phyloP scores from a whole-genome alignment of 2,113 vertebrate species.

The Otus sunia region DNA sequence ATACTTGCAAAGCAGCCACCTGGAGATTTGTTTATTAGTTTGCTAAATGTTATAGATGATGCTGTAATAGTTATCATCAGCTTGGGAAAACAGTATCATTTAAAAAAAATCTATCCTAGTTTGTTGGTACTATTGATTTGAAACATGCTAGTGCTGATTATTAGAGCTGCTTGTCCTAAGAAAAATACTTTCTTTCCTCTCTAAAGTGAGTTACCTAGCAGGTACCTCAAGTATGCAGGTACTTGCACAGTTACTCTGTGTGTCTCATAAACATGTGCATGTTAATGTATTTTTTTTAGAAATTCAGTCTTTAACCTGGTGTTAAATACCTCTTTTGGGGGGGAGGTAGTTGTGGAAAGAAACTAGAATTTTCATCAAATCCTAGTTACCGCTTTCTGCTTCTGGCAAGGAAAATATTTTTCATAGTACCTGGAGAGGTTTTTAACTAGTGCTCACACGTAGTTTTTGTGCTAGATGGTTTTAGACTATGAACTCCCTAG shows the following conservation, averaged over 20 bases:
- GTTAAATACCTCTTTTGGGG: neutral
- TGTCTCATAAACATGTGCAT: neutral
- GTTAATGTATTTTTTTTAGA: neutral
- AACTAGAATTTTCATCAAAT: neutral
- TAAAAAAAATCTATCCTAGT: neutral
- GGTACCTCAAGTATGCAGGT: neutral
- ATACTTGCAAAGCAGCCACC: slow-evolving; percentile 11
- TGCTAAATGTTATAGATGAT: neutral
- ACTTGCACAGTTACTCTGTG: neutral
- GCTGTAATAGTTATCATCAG: neutral
- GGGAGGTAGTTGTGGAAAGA: neutral
- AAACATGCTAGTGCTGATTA: neutral
- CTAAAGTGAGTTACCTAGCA: neutral
- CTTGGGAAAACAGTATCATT: neutral
- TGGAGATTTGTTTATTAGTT: neutral
- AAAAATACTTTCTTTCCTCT: neutral
- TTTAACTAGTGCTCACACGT: neutral
- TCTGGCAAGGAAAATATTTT: neutral
- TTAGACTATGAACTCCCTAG: neutral
- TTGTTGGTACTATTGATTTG: neutral
- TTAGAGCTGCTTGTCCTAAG: neutral
- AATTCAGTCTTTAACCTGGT: neutral
- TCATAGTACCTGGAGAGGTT: neutral
- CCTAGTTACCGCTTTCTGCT: neutral
- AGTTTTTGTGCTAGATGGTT: neutral